Evolutionary conservation across 1,140 invertebrate genomes (phyloP).

Genomic region (Portunus trituberculatus): DNA sequence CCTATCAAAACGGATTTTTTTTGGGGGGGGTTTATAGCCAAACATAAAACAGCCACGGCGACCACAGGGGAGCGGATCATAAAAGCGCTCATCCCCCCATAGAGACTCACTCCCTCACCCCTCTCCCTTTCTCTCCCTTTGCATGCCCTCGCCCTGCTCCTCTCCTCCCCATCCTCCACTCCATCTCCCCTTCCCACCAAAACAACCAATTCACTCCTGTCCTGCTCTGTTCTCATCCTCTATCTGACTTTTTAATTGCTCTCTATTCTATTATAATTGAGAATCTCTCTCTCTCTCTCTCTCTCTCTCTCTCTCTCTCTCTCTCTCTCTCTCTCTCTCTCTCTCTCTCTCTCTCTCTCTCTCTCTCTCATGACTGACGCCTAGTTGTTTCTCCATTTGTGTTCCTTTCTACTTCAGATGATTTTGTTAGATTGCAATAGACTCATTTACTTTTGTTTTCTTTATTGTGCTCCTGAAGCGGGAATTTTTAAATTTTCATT

Average conservation of each 20-base stretch:
- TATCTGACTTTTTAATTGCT: not conserved
- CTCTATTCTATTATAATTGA: not conserved
- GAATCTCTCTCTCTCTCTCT: not conserved
- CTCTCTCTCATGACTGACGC: not conserved
- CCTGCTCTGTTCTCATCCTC: not conserved
- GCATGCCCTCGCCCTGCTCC: not conserved
- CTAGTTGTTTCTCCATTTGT: not conserved
- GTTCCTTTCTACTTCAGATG: too few species aligned
- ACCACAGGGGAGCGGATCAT: not conserved
- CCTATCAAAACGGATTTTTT: conserved; percentile 5
- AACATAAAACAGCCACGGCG: not conserved
- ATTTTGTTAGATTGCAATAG: too few species aligned
- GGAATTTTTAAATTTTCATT: too few species aligned
- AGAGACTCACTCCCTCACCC: not conserved
- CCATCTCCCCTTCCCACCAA: not conserved
- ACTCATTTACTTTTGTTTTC: too few species aligned
- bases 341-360: not conserved
- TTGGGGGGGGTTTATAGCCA: not conserved
- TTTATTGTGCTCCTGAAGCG: too few species aligned
- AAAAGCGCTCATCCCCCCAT: not conserved
- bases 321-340: not conserved
- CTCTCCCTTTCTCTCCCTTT: not conserved
- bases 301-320: not conserved
- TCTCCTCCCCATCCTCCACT: not conserved
- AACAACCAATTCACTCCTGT: not conserved